Percentiles rank a stretch among this genome's conserved stretches.
Evolutionary conservation across 2,888 invertebrate genomes (phyloP).

Genomic region (Sthenelais limicola): DNA sequence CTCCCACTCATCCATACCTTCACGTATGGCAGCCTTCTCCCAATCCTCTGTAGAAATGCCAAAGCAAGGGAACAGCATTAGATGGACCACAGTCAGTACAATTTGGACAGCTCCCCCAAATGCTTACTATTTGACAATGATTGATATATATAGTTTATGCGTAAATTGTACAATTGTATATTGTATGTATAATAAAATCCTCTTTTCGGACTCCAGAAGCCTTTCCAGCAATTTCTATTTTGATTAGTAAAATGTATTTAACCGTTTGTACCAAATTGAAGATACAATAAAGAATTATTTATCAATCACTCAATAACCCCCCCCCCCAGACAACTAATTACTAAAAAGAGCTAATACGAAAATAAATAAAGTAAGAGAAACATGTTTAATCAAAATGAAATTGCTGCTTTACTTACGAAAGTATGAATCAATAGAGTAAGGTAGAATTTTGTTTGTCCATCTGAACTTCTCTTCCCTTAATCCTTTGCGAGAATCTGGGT

Average conservation of each 20-base stretch:
- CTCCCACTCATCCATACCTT: constrained; percentile 27
- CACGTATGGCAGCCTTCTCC: background rate
- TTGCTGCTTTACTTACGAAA: background rate
- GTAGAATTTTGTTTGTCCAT: constrained; percentile 14
- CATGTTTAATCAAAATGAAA: background rate
- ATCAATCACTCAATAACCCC: background rate
- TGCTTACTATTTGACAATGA: too few species aligned
- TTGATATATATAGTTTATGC: too few species aligned
- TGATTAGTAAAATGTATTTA: too few species aligned
- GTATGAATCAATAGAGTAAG: background rate
- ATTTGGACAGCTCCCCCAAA: too few species aligned
- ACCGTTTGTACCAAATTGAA: background rate
- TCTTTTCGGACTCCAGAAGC: too few species aligned
- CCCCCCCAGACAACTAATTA: background rate
- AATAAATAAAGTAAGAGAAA: background rate
- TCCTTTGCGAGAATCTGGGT: too few species aligned
- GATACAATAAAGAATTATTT: background rate
- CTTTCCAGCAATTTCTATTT: too few species aligned
- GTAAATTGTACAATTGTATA: too few species aligned
- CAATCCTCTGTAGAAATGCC: background rate
- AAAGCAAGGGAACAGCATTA: background rate
- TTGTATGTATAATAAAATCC: too few species aligned
- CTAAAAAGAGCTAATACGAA: background rate
- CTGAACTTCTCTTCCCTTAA: constrained; percentile 1
- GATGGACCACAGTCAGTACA: background rate